Percentiles rank a stretch among this genome's conserved stretches.
Evolutionary conservation across 2,113 vertebrate genomes (phyloP).

Genomic region (Gopherus flavomarginatus): DNA sequence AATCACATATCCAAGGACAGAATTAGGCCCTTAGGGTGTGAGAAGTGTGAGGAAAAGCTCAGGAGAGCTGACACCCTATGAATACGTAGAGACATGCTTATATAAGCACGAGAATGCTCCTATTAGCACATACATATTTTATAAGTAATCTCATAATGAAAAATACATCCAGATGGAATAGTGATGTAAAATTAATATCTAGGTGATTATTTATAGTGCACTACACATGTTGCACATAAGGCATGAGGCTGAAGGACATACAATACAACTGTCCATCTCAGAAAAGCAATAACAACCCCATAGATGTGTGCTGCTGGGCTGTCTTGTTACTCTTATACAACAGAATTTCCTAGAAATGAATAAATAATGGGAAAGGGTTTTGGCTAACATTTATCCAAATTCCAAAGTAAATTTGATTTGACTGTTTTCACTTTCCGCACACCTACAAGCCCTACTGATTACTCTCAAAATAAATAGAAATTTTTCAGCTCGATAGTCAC

Average conservation of each 20-base stretch:
- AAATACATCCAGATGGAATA: not conserved
- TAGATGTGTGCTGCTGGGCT: not conserved
- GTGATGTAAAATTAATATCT: not conserved
- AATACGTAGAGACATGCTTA: conserved; percentile 51
- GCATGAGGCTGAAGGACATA: not conserved
- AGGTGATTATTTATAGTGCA: conserved; percentile 23
- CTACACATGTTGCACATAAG: not conserved
- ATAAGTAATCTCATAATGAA: conserved; percentile 6
- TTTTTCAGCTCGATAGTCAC: not conserved
- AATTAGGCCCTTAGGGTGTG: conserved; percentile 30
- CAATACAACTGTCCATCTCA: not conserved
- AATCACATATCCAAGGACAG: not conserved
- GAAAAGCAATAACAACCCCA: not conserved
- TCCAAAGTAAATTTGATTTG: not conserved
- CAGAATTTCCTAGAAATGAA: not conserved
- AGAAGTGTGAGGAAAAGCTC: conserved; percentile 34
- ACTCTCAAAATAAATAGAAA: not conserved
- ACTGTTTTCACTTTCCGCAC: not conserved
- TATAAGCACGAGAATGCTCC: conserved; percentile 50
- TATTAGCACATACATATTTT: conserved; percentile 64
- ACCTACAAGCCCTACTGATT: not conserved
- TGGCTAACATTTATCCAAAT: not conserved
- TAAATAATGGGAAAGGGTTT: not conserved
- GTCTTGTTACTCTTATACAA: not conserved
- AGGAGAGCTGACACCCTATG: not conserved